Base-by-base conservation (phyloP, 2,797 vertebrate species). In the Syncerus caffer region DNA sequence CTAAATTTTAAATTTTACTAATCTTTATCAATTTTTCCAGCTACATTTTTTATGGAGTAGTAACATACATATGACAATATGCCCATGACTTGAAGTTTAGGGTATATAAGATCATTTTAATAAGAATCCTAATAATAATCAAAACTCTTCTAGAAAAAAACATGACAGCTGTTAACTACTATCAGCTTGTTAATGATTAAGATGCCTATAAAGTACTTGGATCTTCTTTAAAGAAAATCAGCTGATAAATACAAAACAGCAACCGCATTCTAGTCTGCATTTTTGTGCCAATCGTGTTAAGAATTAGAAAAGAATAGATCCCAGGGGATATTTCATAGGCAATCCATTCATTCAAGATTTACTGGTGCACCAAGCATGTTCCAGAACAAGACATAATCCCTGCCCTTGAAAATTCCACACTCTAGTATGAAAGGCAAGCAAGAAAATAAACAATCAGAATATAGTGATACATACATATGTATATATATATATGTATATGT, bases 301-400 rank as follows among this genome's bases (percentile, higher is more conserved):
- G 47, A 97, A 7, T 53, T 51, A 89, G 58, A 67, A 79, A 90
- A 96, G 34, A n/a, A n/a, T 50, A 93, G 76, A 95, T 85, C 67
- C 53, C 19, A 58, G n/a, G 51, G 9, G 23, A 78, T 87, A 74
- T 82, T 53, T 93, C 60, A 51, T 21, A 38, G 67, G 55, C 25
- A 53, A 88, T 34, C 57, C 57, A 57, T 64, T 89, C 71, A 89
- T 51, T 96, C 57, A 89, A 50, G 58, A 76, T 42, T 64, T 47
- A 79, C 45, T 31, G 11, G 45, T 51, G 11, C 0, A 16, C 4
- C 29, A n/a, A 53, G 38, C 60, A 17, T 74, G 84, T 62, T 47
- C 51, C 58, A 60, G 42, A 86, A 93, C 25, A 79, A 62, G 62
- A 80, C 55, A 67, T 47, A 57, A 55, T 31, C 45, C 42, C 25